Evolutionary conservation across 2,113 vertebrate species (phyloP).

Genomic region (Pavo muticus): DNA sequence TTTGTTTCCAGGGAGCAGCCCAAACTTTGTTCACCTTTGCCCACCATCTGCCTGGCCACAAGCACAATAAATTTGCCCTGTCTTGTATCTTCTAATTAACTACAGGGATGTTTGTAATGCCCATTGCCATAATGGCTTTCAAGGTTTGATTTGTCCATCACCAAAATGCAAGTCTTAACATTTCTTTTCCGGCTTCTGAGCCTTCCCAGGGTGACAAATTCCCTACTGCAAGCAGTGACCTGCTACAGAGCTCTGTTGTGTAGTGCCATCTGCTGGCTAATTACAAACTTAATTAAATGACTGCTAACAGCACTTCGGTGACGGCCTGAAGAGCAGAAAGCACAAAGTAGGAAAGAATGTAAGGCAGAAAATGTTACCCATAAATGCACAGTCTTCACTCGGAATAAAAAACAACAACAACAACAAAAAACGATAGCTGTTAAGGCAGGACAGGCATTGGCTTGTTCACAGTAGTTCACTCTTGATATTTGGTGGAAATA

Average conservation of each 20-base stretch:
- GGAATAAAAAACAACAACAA: neutral
- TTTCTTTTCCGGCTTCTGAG: neutral
- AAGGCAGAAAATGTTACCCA: neutral
- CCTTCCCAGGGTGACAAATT: neutral
- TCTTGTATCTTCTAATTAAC: neutral
- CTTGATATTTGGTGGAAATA: neutral
- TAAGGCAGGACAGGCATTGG: neutral
- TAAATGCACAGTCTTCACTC: neutral
- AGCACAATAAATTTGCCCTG: neutral
- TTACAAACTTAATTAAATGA: neutral
- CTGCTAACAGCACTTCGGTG: neutral
- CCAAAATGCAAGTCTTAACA: neutral
- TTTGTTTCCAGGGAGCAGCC: neutral
- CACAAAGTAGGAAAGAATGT: neutral
- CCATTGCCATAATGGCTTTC: neutral
- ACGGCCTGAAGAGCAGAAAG: neutral
- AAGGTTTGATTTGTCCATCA: neutral
- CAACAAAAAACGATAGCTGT: accelerated
- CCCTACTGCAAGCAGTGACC: neutral
- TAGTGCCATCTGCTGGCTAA: constrained; percentile 42
- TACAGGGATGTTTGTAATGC: neutral
- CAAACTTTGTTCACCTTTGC: neutral
- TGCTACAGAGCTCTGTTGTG: neutral
- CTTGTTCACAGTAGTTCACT: neutral
- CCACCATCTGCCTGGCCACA: neutral